A percentile compares a stretch with the other conserved stretches of the same genome.
Evolutionary conservation across 2,113 vertebrate species (phyloP).

Genomic region (Spermophilus dauricus): DNA sequence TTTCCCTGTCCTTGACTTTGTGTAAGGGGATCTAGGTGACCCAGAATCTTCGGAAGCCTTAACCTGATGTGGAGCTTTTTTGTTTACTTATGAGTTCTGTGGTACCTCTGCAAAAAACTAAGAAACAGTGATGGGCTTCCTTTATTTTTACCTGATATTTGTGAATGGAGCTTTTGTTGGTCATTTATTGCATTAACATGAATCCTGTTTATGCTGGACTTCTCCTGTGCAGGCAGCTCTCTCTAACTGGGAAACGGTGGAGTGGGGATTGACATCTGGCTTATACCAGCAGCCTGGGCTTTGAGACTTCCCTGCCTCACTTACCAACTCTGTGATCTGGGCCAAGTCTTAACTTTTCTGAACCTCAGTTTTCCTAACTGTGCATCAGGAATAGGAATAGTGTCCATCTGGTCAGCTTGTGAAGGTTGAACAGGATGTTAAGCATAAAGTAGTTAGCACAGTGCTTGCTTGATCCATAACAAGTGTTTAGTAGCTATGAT

Average conservation of each 20-base stretch:
- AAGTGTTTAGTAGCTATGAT: not conserved
- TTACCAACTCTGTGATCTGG: not conserved
- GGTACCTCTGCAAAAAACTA: not conserved
- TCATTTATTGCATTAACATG: not conserved
- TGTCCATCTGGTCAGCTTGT: not conserved
- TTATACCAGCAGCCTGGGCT: not conserved
- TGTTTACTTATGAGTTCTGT: slow-evolving; percentile 2
- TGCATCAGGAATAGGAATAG: not conserved
- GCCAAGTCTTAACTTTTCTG: not conserved
- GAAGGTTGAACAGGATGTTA: not conserved
- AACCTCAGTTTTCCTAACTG: not conserved
- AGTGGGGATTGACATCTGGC: not conserved
- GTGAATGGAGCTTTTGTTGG: not conserved
- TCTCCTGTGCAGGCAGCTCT: not conserved
- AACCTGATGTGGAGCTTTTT: not conserved
- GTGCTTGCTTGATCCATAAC: not conserved
- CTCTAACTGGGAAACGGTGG: not conserved
- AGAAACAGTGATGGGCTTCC: not conserved
- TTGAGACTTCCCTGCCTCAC: not conserved
- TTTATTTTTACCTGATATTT: not conserved
- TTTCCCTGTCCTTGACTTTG: slow-evolving; percentile 24
- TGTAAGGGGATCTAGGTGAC: not conserved
- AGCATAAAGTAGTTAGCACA: not conserved
- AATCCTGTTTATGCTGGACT: not conserved
- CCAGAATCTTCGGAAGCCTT: not conserved